phyloP scores from a whole-genome alignment of 2,113 vertebrate genomes.

The Nycticebus coucang region DNA sequence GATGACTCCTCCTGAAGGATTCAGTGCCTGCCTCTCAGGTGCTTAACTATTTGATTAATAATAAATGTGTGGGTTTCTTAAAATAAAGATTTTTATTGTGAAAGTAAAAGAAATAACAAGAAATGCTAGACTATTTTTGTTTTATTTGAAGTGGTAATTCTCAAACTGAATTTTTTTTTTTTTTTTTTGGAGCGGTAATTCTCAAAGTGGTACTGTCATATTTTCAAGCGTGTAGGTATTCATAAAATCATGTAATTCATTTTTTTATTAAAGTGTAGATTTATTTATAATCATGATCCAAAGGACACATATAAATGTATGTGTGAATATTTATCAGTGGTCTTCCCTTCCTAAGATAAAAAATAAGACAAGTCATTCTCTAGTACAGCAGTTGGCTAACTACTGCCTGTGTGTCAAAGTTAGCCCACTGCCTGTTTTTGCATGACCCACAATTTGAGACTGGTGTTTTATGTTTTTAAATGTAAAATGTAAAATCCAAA shows the following conservation, averaged over 20 bases:
- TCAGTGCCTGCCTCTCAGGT: not conserved
- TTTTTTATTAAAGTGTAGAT: not conserved
- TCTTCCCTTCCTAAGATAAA: not conserved
- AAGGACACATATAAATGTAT: not conserved
- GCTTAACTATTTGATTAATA: constrained; percentile 35
- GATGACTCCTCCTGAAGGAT: not conserved
- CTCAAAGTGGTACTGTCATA: not conserved
- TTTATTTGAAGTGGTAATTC: constrained; percentile 26
- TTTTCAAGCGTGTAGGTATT: not conserved
- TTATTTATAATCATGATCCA: not conserved
- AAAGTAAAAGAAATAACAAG: constrained; percentile 13
- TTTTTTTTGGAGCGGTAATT: not conserved
- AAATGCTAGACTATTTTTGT: not conserved
- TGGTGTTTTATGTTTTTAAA: not conserved
- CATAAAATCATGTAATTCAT: not conserved
- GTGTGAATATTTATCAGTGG: not conserved
- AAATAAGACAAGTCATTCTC: not conserved
- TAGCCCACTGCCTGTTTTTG: not conserved
- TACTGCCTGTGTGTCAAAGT: not conserved
- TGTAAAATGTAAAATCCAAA: not conserved
- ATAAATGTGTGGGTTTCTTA: constrained; percentile 22
- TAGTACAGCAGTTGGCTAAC: not conserved
- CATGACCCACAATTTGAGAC: not conserved
- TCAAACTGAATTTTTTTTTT: not conserved
- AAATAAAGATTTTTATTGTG: constrained; percentile 19